A percentile compares a stretch with the other conserved stretches of the same genome.
These are phyloP conservation scores for Pluvialis apricaria DNA, from an alignment of 2,113 vertebrate genomes.

Conservation along the genomic window DNA sequence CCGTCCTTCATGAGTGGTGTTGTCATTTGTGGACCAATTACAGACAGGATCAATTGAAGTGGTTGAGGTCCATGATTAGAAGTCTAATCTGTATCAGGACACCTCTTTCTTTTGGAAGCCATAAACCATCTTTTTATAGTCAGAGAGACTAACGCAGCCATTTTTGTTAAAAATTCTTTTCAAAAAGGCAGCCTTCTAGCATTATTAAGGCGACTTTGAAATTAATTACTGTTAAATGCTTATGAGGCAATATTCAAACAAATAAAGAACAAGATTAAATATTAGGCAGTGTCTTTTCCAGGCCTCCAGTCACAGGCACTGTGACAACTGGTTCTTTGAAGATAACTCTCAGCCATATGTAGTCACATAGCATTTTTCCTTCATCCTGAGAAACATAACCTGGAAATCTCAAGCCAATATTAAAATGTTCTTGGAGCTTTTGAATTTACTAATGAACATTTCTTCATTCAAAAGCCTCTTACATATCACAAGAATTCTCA, in stretches of 20 bases:
- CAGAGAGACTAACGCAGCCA: background rate
- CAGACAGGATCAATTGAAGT: background rate
- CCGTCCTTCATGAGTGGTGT: background rate
- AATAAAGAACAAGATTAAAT: background rate
- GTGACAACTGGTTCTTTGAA: background rate
- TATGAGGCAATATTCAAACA: background rate
- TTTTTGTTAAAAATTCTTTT: background rate
- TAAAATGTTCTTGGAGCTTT: background rate
- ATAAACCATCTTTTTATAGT: background rate
- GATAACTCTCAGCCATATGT: background rate
- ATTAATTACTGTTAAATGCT: background rate
- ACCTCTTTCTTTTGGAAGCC: background rate
- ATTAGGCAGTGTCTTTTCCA: background rate
- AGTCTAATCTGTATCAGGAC: background rate
- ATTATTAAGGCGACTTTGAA: background rate
- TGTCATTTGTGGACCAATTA: background rate
- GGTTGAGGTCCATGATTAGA: background rate
- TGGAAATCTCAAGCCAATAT: background rate
- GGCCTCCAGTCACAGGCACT: background rate
- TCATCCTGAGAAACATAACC: background rate
- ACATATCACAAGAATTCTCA: background rate
- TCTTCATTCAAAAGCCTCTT: slow-evolving; percentile 1
- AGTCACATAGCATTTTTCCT: background rate
- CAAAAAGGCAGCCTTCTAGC: background rate
- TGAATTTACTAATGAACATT: background rate